Evolutionary conservation across 2,888 invertebrate species (phyloP).

Genomic region (Isotomurus palustris): DNA sequence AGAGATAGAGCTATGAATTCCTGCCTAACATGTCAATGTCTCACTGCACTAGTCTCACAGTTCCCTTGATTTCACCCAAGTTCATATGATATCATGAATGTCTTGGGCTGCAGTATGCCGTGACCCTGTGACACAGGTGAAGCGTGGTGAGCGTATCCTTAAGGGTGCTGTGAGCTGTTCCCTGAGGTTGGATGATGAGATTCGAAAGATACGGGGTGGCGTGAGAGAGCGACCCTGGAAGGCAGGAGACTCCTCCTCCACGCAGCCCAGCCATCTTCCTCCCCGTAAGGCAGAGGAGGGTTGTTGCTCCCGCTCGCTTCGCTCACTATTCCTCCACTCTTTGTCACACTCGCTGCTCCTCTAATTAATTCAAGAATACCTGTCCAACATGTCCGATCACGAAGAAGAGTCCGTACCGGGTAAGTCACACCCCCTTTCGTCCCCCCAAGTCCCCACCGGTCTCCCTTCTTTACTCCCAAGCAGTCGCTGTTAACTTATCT

Average conservation of each 20-base stretch:
- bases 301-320: slow-evolving; percentile 11
- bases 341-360: slow-evolving; percentile 8
- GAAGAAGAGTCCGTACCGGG: slow-evolving; percentile 36
- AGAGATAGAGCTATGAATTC: too few species aligned
- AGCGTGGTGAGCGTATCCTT: too few species aligned
- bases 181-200: too few species aligned
- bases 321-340: slow-evolving; percentile 4
- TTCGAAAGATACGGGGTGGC: neutral
- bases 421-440: slow-evolving; percentile 3
- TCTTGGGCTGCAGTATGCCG: too few species aligned
- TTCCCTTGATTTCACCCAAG: too few species aligned
- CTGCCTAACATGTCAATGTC: too few species aligned
- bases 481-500: too few species aligned
- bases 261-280: neutral
- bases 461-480: neutral
- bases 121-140: too few species aligned
- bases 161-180: too few species aligned
- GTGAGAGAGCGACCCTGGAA: neutral
- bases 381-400: slow-evolving; percentile 13
- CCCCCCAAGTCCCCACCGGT: neutral
- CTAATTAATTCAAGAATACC: too few species aligned
- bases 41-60: too few species aligned
- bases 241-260: neutral
- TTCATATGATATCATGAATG: too few species aligned
- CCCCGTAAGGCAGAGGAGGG: neutral